Conservation (phyloP, 1,140 invertebrate genomes). For the Zaprionus kolodkinae region DNA sequence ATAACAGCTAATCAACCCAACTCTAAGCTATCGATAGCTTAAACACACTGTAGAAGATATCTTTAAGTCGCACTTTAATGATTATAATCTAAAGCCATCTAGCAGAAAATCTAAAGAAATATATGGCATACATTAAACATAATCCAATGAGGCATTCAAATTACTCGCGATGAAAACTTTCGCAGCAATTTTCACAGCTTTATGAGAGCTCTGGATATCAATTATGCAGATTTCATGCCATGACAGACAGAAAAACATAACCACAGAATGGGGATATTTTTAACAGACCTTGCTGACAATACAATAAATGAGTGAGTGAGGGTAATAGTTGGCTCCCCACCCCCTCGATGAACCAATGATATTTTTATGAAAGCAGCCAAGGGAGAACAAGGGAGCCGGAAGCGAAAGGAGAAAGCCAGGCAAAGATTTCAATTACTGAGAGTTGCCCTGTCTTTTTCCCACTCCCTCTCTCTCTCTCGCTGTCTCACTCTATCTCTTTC, state of each 20-base stretch:
- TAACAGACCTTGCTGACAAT: conserved; percentile 5
- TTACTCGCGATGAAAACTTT: neutral
- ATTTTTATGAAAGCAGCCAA: conserved; percentile 21
- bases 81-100: neutral
- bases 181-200: neutral
- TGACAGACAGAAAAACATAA: neutral
- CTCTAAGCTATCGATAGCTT: no score
- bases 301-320: conserved; percentile 21
- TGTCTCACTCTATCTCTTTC: neutral
- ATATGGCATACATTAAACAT: neutral
- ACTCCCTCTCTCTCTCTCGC: neutral
- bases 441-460: neutral
- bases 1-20: no score
- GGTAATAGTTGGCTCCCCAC: conserved; percentile 20
- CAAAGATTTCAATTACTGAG: conserved; percentile 45
- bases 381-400: neutral
- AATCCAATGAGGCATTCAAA: neutral
- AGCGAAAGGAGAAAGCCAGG: conserved; percentile 17
- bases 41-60: neutral
- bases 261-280: neutral
- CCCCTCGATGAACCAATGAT: conserved; percentile 11
- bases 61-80: neutral
- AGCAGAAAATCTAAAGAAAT: neutral
- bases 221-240: conserved; percentile 23
- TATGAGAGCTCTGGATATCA: neutral